phyloP scores from a whole-genome alignment of 37 sponge, comb jelly and placozoan genomes.

The Cliona cf. orientalis region DNA sequence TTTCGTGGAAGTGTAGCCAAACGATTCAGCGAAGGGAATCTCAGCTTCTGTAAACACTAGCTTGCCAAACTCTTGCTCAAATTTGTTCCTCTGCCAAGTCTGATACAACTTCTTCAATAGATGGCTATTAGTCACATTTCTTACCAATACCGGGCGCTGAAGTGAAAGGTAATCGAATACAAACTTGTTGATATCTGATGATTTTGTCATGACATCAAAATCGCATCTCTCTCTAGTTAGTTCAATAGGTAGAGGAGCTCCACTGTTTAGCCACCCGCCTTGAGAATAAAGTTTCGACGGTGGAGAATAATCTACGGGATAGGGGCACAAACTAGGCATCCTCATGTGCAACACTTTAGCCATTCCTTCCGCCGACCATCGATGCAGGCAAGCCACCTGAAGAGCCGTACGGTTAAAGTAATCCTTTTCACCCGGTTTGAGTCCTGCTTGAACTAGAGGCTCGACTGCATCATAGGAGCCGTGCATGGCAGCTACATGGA shows the following conservation, averaged over 20 bases:
- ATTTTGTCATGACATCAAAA: conserved; percentile 71
- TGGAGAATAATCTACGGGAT: conserved; percentile 6
- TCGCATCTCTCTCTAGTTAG: conserved; percentile 81
- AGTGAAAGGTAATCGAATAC: conserved; percentile 80
- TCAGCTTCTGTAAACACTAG: conserved; percentile 38
- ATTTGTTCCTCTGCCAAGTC: conserved; percentile 71
- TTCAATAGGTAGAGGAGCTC: conserved; percentile 51
- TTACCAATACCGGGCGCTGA: conserved; percentile 79
- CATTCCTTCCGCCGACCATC: conserved; percentile 68
- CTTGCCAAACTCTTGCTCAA: conserved; percentile 71
- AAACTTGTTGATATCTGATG: conserved; percentile 49
- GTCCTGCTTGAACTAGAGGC: conserved; percentile 59
- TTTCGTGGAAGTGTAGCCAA: conserved; percentile 23
- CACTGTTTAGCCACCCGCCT: conserved; percentile 75
- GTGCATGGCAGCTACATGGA: conserved; percentile 84
- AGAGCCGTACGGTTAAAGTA: conserved; percentile 79
- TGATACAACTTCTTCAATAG: conserved; percentile 42
- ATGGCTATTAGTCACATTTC: conserved; percentile 61
- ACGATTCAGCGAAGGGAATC: conserved; percentile 63
- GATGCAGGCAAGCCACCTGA: conserved; percentile 83
- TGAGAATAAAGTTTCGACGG: conserved; percentile 18
- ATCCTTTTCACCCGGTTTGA: conserved; percentile 45
- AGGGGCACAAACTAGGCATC: conserved; percentile 48
- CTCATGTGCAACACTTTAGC: conserved; percentile 20
- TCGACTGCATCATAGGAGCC: conserved; percentile 57